Evolutionary conservation across 37 sponge, comb jelly and placozoan genomes (phyloP), one percentile per base, ranked within the genome.

Genomic region (Chondrilla cf. caribensis): DNA sequence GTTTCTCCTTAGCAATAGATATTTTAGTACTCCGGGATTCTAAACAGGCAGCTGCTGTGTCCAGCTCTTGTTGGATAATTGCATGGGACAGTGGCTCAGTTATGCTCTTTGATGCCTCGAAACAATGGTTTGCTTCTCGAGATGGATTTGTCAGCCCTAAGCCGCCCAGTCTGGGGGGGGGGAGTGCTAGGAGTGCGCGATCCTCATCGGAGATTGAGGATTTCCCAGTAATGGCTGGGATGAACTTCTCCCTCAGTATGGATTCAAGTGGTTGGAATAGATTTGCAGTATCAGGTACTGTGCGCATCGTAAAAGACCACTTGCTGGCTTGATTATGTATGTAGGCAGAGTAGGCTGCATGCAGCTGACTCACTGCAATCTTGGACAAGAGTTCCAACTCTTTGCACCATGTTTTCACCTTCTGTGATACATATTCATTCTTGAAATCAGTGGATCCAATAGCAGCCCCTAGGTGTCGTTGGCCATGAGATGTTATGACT

Each of bases 321-420:
- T 25, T 66, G 21, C 68, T 22, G 25, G 11, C 21, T 11, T n/a
- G 29, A 75, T 14, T 26, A 36, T 37, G 38, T n/a, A 26, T 38
- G 17, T 36, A 36, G n/a, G 77, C 77, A 37, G 41, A 15, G 35
- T 75, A 75, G 19, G 77, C 77, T 15, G n/a, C 77, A 75, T 75
- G 43, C 22, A 41, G 77, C 9, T 75, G 42, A 19, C 18, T 75
- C 11, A 15, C 11, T 11, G 42, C 39, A 39, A 75, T 75, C 7
- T 11, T 38, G 28, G 77, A 11, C 11, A 75, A 41, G 14, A 38
- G 28, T 38, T 75, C 77, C 35, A 36, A 22, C 9, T 75, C 41
- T 19, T n/a, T n/a, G n/a, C n/a, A n/a, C n/a, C n/a, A n/a, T 24
- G 70, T 14, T 24, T n/a, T 26, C 70, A 66, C 70, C 26, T 26